A percentile compares a stretch with the other conserved stretches of the same genome.
Conservation (phyloP, 2,113 vertebrate genomes). For the Balaeniceps rex region DNA sequence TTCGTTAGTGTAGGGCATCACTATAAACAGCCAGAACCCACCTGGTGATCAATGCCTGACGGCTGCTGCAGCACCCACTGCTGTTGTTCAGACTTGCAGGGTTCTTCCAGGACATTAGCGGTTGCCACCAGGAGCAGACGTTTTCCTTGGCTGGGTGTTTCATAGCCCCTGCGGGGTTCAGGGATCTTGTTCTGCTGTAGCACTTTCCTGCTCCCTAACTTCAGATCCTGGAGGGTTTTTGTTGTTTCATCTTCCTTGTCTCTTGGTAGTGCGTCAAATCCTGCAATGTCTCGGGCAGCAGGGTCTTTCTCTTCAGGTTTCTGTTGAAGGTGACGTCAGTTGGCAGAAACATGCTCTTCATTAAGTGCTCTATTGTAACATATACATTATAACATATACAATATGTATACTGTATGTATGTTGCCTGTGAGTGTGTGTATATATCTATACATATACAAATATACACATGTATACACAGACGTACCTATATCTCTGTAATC, state of each 20-base stretch:
- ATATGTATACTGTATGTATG: background rate
- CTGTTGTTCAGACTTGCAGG: background rate
- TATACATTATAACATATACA: background rate
- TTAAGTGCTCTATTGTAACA: background rate
- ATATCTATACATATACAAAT: background rate
- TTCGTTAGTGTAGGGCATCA: background rate
- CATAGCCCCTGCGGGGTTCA: background rate
- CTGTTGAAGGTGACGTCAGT: background rate
- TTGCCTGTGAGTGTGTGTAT: background rate
- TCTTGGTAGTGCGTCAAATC: background rate
- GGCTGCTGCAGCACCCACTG: background rate
- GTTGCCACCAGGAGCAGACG: background rate
- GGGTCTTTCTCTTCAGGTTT: background rate
- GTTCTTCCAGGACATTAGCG: background rate
- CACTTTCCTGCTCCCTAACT: background rate
- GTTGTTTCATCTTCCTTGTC: background rate
- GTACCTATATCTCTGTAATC: no score
- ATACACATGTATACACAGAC: background rate
- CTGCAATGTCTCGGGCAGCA: accelerated
- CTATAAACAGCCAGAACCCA: background rate
- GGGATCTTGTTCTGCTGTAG: background rate
- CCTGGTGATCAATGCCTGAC: background rate
- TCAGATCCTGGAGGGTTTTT: no score
- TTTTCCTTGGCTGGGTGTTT: background rate
- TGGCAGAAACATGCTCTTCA: background rate